phyloP scores from a whole-genome alignment of 37 sponge, comb jelly and placozoan genomes.

The Mnemiopsis leidyi region DNA sequence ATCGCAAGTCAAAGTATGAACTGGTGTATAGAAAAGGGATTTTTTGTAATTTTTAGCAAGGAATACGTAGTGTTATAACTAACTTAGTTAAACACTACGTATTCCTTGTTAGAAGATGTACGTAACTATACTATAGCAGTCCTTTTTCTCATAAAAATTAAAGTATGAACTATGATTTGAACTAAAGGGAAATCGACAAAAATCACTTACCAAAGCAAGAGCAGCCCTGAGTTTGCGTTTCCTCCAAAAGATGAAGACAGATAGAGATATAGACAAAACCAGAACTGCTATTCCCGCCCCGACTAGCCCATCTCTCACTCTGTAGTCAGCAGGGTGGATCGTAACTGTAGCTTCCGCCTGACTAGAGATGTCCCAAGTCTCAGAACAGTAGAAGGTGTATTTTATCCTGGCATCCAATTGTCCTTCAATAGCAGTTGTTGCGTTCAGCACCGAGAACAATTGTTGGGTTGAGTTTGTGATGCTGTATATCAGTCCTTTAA shows the following conservation, averaged over 20 bases:
- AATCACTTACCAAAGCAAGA: neutral
- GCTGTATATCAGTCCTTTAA: neutral
- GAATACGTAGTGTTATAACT: too few species aligned
- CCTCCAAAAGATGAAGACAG: neutral
- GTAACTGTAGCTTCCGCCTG: neutral
- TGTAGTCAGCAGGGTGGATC: neutral
- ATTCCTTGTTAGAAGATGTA: too few species aligned
- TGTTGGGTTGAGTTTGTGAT: neutral
- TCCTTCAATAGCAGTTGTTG: neutral
- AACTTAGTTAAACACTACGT: too few species aligned
- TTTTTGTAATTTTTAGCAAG: too few species aligned
- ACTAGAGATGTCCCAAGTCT: neutral
- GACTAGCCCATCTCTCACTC: neutral
- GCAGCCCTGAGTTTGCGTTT: neutral
- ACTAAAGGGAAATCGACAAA: too few species aligned
- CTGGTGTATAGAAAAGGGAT: too few species aligned
- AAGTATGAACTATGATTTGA: too few species aligned
- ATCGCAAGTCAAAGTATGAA: too few species aligned
- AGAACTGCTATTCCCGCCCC: neutral
- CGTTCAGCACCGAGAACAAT: neutral
- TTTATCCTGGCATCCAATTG: neutral
- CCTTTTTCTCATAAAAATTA: too few species aligned
- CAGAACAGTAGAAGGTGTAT: neutral
- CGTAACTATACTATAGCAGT: too few species aligned
- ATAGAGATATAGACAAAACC: neutral